Percentiles rank a stretch among this genome's conserved stretches.
Evolutionary conservation across 2,113 vertebrate genomes (phyloP).

Genomic region (Heterotis niloticus): DNA sequence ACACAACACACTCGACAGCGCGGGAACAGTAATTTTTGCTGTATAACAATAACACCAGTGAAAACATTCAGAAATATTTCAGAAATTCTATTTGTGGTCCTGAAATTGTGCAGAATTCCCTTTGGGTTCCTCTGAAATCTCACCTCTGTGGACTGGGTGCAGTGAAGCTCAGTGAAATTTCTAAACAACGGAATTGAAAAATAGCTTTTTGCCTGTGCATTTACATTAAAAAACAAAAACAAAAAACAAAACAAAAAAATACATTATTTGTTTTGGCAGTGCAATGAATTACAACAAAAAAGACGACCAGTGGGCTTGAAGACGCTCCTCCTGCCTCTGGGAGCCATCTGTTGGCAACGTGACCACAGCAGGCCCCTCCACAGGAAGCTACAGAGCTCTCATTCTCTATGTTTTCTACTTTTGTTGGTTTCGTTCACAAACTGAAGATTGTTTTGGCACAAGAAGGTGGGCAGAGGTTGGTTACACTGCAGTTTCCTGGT

Average conservation of each 20-base stretch:
- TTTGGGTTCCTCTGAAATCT: neutral
- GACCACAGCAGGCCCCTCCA: neutral
- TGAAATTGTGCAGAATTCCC: neutral
- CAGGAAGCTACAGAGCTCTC: neutral
- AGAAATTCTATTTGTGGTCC: neutral
- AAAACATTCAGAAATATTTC: constrained; percentile 20
- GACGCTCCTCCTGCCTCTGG: neutral
- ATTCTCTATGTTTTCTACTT: neutral
- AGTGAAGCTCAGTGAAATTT: neutral
- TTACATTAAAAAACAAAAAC: too few species aligned
- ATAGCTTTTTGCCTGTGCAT: constrained; percentile 30
- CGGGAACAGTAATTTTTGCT: neutral
- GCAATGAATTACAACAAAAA: constrained; percentile 9
- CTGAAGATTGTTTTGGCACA: neutral
- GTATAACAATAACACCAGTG: constrained; percentile 14
- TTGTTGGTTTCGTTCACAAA: neutral
- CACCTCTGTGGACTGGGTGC: constrained; percentile 8
- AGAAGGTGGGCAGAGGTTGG: neutral
- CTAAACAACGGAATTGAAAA: constrained; percentile 1
- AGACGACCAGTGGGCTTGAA: constrained; percentile 3
- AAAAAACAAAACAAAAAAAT: constrained; percentile 22
- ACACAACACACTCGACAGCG: neutral
- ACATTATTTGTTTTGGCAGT: constrained; percentile 34
- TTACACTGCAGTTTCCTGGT: constrained; percentile 90
- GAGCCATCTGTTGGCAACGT: too few species aligned